These are phyloP conservation scores for Caenorhabditis sp. DNA, from an alignment of 2,888 invertebrate species.

Conservation along the genomic window DNA sequence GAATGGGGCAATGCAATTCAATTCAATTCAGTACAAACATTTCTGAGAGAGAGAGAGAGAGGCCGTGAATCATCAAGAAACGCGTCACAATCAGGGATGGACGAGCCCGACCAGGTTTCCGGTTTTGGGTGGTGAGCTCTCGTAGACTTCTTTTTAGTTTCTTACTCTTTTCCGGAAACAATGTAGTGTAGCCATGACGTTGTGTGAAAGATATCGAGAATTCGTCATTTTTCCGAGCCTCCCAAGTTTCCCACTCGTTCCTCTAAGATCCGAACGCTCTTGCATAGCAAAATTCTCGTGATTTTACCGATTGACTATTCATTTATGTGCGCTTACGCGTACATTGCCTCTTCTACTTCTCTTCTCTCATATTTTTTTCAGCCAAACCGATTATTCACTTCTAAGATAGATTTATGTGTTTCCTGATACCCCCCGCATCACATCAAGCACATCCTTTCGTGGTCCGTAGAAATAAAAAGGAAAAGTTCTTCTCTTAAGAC, in stretches of 20 bases:
- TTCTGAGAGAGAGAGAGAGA: constrained; percentile 6
- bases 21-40: constrained; percentile 50
- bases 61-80: constrained; percentile 20
- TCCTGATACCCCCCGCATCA: constrained; percentile 51
- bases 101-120: constrained; percentile 46
- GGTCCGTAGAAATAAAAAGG: background rate
- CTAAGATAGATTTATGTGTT: constrained; percentile 51
- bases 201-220: too few relatives aligned
- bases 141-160: background rate
- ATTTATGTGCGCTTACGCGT: constrained; percentile 15
- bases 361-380: background rate
- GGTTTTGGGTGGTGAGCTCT: constrained; percentile 7
- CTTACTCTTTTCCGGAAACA: background rate
- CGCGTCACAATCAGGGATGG: constrained; percentile 46
- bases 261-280: constrained; percentile 11
- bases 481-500: constrained; percentile 36
- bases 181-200: too few relatives aligned
- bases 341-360: constrained; percentile 9
- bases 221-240: constrained; percentile 1
- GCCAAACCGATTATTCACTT: background rate
- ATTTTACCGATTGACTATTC: constrained; percentile 16
- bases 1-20: constrained; percentile 10
- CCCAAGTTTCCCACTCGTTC: background rate
- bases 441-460: constrained; percentile 17
- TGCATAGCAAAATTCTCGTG: background rate